Percentiles rank a stretch among this genome's conserved stretches.
Conservation (phyloP, 2,113 vertebrate genomes). For the Oreotragus oreotragus region DNA sequence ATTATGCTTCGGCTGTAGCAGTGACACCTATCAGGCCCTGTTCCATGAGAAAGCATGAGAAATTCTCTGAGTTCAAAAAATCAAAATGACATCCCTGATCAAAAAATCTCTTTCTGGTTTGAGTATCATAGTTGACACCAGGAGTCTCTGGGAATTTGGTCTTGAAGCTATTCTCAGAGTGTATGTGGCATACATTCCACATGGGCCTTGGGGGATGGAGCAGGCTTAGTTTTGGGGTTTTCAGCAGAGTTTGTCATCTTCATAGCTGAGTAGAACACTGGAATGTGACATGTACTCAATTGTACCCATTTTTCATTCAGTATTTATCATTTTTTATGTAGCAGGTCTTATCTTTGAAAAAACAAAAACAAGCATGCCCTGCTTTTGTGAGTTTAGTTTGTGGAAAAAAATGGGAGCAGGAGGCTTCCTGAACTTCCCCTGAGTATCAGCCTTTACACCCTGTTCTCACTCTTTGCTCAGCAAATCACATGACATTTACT, state of each 20-base stretch:
- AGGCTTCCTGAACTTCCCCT: neutral
- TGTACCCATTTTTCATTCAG: neutral
- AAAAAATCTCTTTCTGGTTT: slow-evolving; percentile 10
- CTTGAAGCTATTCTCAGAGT: slow-evolving; percentile 34
- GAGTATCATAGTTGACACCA: neutral
- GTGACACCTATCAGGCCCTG: neutral
- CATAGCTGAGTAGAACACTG: neutral
- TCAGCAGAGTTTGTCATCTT: neutral
- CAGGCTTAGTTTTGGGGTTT: neutral
- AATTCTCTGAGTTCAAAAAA: slow-evolving; percentile 25
- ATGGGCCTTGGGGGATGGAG: neutral
- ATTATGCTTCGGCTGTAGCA: neutral
- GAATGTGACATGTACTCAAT: neutral
- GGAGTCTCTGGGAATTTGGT: slow-evolving; percentile 57
- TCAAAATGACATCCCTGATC: slow-evolving; percentile 30
- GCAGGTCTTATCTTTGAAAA: neutral
- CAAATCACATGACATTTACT: neutral
- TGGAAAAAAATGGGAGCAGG: neutral
- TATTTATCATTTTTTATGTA: neutral
- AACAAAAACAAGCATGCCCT: neutral
- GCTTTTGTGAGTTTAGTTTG: neutral
- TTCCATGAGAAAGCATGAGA: neutral
- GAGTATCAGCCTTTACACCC: neutral
- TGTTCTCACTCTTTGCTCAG: neutral
- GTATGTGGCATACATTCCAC: slow-evolving; percentile 28